phyloP scores from a whole-genome alignment of 2,113 vertebrate species.

The Oreotrochilus melanogaster region DNA sequence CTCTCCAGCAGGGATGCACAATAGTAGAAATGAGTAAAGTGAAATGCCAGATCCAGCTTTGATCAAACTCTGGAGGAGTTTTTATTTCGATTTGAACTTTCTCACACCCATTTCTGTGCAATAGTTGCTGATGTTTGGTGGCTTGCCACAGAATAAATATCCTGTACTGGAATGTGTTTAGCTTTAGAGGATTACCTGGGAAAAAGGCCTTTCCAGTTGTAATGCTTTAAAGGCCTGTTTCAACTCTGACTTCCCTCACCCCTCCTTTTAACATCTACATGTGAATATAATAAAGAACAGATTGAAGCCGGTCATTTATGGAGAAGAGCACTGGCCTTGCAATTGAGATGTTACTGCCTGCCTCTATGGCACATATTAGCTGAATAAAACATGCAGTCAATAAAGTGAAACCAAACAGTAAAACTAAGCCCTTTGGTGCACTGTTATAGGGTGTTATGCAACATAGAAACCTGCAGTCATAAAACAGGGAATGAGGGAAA shows the following conservation, averaged over 20 bases:
- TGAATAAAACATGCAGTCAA: constrained; percentile 76
- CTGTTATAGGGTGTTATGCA: constrained; percentile 73
- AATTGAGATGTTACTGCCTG: constrained; percentile 70
- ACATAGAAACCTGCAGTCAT: constrained; percentile 72
- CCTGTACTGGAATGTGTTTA: constrained; percentile 16
- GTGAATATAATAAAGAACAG: constrained; percentile 63
- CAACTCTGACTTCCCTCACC: background rate
- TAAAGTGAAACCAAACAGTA: constrained; percentile 80
- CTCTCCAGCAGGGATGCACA: constrained; percentile 54
- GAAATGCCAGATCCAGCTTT: constrained; percentile 56
- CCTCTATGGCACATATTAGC: constrained; percentile 69
- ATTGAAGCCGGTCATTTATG: background rate
- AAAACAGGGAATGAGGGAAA: constrained; percentile 73
- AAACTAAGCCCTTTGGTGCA: constrained; percentile 75
- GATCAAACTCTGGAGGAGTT: constrained; percentile 35
- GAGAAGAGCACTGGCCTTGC: constrained; percentile 25
- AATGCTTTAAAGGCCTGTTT: background rate
- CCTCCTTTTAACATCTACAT: constrained; percentile 56
- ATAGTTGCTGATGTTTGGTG: background rate
- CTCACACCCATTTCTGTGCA: constrained; percentile 45
- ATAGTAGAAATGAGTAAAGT: constrained; percentile 57
- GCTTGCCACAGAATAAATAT: background rate
- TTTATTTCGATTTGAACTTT: constrained; percentile 69
- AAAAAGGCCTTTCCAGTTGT: background rate
- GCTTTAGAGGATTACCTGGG: constrained; percentile 24